Conservation (phyloP, 2,888 invertebrate genomes). For the Drosophila affinis region DNA sequence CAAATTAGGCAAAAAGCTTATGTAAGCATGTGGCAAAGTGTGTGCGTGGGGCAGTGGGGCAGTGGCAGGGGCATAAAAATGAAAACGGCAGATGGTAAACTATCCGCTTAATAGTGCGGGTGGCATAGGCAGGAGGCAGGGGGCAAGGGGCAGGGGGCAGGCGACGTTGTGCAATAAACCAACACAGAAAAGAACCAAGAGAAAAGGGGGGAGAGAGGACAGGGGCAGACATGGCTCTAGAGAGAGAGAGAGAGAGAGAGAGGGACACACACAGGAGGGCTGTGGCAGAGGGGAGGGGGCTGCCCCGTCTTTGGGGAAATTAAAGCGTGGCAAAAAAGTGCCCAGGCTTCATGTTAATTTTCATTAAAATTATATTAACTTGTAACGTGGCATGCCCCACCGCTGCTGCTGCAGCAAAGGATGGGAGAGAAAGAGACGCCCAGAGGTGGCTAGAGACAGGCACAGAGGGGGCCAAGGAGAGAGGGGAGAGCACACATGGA, state of each 20-base stretch:
- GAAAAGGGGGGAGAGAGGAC: not conserved
- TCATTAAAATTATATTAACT: slow-evolving; percentile 81
- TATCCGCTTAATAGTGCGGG: slow-evolving; percentile 65
- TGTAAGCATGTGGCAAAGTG: slow-evolving; percentile 29
- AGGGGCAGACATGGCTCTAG: slow-evolving; percentile 15
- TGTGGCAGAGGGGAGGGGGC: slow-evolving; percentile 22
- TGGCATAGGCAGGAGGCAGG: not conserved
- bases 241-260: not conserved
- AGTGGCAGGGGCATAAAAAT: slow-evolving; percentile 47
- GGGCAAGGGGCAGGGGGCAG: not conserved
- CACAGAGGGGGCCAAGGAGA: not conserved
- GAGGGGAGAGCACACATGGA: slow-evolving; percentile 22
- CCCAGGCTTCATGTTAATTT: slow-evolving; percentile 80
- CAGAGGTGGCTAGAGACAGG: not conserved
- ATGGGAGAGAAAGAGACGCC: not conserved
- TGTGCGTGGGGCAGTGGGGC: not conserved
- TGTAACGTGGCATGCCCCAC: slow-evolving; percentile 66
- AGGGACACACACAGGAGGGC: slow-evolving; percentile 18
- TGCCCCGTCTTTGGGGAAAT: slow-evolving; percentile 72
- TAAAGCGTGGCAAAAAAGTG: slow-evolving; percentile 76
- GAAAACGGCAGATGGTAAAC: slow-evolving; percentile 61
- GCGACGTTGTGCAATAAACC: slow-evolving; percentile 70
- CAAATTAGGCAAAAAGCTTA: slow-evolving; percentile 55
- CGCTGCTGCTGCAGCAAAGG: slow-evolving; percentile 17
- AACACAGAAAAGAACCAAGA: slow-evolving; percentile 35